phyloP scores from a whole-genome alignment of 2,113 vertebrate genomes.

The Lanius ludovicianus region DNA sequence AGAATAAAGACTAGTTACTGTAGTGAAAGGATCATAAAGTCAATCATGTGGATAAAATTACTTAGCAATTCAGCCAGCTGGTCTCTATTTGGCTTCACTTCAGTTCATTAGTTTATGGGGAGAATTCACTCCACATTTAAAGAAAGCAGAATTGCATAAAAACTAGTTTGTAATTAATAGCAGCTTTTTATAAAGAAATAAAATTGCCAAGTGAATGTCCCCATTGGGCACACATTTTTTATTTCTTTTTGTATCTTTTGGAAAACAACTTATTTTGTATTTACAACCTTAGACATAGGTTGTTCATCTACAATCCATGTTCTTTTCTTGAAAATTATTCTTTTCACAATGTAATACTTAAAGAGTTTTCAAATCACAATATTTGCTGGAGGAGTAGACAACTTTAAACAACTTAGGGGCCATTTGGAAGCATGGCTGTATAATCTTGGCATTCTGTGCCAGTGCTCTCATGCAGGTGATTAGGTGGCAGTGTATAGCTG shows the following conservation, averaged over 20 bases:
- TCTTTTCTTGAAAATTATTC: not conserved
- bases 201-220: slow-evolving; percentile 50
- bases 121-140: slow-evolving; percentile 78
- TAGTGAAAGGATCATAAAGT: slow-evolving; percentile 92
- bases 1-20: slow-evolving; percentile 92
- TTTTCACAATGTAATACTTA: not conserved
- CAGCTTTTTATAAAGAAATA: slow-evolving; percentile 74
- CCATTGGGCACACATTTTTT: slow-evolving; percentile 42
- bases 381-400: slow-evolving; percentile 17
- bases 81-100: slow-evolving; percentile 83
- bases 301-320: not conserved
- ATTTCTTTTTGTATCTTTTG: slow-evolving; percentile 35
- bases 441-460: slow-evolving; percentile 31
- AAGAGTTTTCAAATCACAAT: slow-evolving; percentile 44
- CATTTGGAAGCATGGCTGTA: slow-evolving; percentile 28
- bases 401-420: slow-evolving; percentile 31
- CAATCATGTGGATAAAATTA: slow-evolving; percentile 97
- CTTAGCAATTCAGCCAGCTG: slow-evolving; percentile 88
- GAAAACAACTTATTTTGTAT: slow-evolving; percentile 38
- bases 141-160: slow-evolving; percentile 75
- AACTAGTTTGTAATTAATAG: slow-evolving; percentile 79
- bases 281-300: slow-evolving; percentile 16
- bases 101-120: slow-evolving; percentile 81
- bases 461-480: slow-evolving; percentile 64
- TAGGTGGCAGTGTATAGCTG: slow-evolving; percentile 36